Percentiles rank a stretch among this genome's conserved stretches.
Evolutionary conservation across 2,113 vertebrate species (phyloP).

Genomic region (Girardinichthys multiradiatus): DNA sequence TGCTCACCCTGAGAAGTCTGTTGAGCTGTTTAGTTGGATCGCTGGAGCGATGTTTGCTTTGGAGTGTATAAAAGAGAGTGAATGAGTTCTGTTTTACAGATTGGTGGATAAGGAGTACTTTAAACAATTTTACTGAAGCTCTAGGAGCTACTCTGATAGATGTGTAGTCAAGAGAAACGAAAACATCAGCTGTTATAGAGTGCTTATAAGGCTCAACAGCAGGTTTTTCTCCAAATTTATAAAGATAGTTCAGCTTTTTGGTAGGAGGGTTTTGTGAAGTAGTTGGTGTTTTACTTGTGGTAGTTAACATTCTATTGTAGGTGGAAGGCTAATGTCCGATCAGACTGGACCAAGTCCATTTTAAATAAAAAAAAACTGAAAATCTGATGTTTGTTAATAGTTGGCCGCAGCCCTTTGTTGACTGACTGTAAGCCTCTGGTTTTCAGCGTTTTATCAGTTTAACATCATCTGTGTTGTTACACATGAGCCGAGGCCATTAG

Average conservation of each 20-base stretch:
- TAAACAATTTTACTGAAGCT: not conserved
- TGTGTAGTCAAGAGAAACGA: not conserved
- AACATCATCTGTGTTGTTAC: no score
- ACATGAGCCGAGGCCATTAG: no score
- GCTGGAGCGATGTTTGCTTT: conserved; percentile 1
- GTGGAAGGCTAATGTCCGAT: no score
- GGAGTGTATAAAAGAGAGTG: conserved; percentile 5
- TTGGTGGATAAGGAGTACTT: not conserved
- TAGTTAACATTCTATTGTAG: no score
- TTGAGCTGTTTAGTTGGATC: conserved; percentile 19
- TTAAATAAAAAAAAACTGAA: no score
- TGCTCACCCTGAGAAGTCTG: conserved; percentile 2
- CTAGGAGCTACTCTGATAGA: conserved; percentile 1
- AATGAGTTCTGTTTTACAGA: conserved; percentile 7
- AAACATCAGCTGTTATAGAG: not conserved
- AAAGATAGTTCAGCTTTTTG: not conserved
- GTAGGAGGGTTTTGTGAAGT: no score
- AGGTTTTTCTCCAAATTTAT: not conserved
- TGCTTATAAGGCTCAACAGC: not conserved
- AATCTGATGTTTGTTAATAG: no score
- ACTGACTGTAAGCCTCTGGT: no score
- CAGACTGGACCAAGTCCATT: no score
- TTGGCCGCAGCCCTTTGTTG: no score
- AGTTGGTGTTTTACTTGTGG: no score
- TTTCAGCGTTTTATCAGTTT: no score